A percentile compares a stretch with the other conserved stretches of the same genome.
These are phyloP conservation scores for Lota lota DNA, from an alignment of 2,113 vertebrate species.

Conservation along the genomic window DNA sequence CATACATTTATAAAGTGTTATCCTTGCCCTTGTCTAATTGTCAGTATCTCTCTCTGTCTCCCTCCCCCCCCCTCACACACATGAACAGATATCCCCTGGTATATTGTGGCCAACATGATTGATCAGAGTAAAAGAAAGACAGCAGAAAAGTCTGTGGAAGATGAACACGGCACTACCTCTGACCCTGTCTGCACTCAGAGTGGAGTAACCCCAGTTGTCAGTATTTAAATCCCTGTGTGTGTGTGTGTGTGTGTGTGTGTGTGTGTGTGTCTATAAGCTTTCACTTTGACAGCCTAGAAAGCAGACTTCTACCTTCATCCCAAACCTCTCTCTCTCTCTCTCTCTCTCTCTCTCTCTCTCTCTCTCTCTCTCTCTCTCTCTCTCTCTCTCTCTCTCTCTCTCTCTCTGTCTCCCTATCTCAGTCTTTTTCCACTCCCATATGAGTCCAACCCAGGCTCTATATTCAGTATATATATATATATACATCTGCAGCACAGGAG, in stretches of 20 bases:
- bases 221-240: neutral
- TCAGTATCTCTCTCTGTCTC: too few species aligned
- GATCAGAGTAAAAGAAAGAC: conserved; percentile 22
- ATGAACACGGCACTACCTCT: neutral
- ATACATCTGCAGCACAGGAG: conserved; percentile 29
- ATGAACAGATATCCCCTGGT: neutral
- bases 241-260: neutral
- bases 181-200: too few species aligned
- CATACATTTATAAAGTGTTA: too few species aligned
- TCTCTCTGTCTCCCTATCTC: conserved; percentile 19
- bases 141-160: conserved; percentile 1
- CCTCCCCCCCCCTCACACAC: too few species aligned
- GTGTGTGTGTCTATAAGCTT: conserved; percentile 38
- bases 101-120: conserved; percentile 21
- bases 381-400: neutral
- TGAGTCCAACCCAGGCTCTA: conserved; percentile 31
- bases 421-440: conserved; percentile 5
- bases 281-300: conserved; percentile 50
- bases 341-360: too few species aligned
- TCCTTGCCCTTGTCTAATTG: too few species aligned
- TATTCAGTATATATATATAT: conserved; percentile 46
- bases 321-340: conserved; percentile 3
- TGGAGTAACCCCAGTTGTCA: neutral
- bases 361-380: too few species aligned
- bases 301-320: conserved; percentile 46